Evolutionary conservation across 1,140 invertebrate species (phyloP).

Genomic region (Drosophila dunni): DNA sequence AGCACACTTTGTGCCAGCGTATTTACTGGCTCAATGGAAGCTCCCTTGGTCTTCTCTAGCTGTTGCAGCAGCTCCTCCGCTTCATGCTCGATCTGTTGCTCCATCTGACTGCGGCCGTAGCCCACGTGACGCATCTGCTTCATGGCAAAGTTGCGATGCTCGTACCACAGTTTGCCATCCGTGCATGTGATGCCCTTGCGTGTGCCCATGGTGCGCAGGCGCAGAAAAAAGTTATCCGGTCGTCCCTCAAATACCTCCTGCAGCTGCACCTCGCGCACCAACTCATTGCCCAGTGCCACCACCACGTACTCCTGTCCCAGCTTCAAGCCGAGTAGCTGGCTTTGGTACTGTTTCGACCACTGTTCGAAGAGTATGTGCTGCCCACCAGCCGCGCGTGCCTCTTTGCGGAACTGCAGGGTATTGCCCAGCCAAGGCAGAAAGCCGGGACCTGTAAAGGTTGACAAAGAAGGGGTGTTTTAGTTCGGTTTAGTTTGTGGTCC

Average conservation of each 20-base stretch:
- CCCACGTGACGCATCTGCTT: constrained; percentile 90
- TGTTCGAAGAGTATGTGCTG: constrained; percentile 88
- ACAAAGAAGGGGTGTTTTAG: not conserved
- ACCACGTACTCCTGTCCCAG: constrained; percentile 87
- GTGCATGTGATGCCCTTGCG: constrained; percentile 89
- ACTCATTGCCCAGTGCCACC: constrained; percentile 87
- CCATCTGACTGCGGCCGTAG: constrained; percentile 90
- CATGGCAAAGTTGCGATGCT: constrained; percentile 90
- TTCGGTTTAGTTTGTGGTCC: too few species aligned
- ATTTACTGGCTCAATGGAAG: constrained; percentile 72
- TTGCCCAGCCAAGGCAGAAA: constrained; percentile 89
- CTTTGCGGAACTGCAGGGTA: constrained; percentile 86
- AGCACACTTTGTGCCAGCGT: constrained; percentile 88
- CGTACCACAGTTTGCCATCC: constrained; percentile 90
- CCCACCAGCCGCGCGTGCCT: constrained; percentile 86
- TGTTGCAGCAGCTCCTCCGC: constrained; percentile 85
- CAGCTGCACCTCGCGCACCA: constrained; percentile 87
- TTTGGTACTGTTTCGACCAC: constrained; percentile 87
- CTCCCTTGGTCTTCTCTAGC: constrained; percentile 84
- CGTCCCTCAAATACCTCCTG: constrained; percentile 89
- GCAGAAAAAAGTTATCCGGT: constrained; percentile 90
- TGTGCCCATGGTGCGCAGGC: constrained; percentile 89
- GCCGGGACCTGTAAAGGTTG: constrained; percentile 86
- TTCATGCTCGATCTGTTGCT: constrained; percentile 89
- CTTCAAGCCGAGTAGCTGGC: constrained; percentile 88